phyloP scores from a whole-genome alignment of 2,797 vertebrate genomes.

The Enteromius anoplus region DNA sequence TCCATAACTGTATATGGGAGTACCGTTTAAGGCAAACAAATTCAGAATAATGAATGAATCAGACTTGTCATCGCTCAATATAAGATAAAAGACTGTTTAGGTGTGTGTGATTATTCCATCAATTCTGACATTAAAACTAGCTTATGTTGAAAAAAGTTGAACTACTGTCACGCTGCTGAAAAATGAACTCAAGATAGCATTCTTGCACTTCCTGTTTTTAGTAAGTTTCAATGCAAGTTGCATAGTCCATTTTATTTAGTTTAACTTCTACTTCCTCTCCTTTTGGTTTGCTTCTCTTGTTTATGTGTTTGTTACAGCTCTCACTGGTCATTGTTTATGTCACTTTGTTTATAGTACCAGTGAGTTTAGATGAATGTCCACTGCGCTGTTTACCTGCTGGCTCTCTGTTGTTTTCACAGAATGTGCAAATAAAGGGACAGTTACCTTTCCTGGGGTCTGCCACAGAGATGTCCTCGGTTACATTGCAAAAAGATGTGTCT shows the following conservation, averaged over 20 bases:
- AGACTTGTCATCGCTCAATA: neutral
- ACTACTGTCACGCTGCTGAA: neutral
- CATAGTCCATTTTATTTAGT: neutral
- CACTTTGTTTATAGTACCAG: slow-evolving; percentile 16
- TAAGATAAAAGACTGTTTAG: neutral
- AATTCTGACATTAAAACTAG: too few relatives aligned
- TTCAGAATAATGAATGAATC: neutral
- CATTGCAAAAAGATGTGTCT: slow-evolving; percentile 81
- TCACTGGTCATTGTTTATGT: slow-evolving; percentile 21
- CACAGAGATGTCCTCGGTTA: slow-evolving; percentile 78
- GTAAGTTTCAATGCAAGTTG: neutral
- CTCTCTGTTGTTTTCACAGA: slow-evolving; percentile 3
- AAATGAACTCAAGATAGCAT: neutral
- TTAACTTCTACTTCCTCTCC: neutral
- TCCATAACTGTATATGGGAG: too few relatives aligned
- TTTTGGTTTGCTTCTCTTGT: slow-evolving; percentile 7
- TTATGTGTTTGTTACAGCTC: slow-evolving; percentile 9
- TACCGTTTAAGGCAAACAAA: too few relatives aligned
- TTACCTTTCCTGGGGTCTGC: slow-evolving; percentile 81
- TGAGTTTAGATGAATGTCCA: slow-evolving; percentile 18
- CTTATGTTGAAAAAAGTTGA: neutral
- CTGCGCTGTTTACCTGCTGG: slow-evolving; percentile 38
- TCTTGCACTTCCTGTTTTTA: neutral
- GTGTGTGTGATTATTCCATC: neutral
- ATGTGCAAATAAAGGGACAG: slow-evolving; percentile 45